phyloP scores from a whole-genome alignment of 2,113 vertebrate species.

The Malaclemys terrapin region DNA sequence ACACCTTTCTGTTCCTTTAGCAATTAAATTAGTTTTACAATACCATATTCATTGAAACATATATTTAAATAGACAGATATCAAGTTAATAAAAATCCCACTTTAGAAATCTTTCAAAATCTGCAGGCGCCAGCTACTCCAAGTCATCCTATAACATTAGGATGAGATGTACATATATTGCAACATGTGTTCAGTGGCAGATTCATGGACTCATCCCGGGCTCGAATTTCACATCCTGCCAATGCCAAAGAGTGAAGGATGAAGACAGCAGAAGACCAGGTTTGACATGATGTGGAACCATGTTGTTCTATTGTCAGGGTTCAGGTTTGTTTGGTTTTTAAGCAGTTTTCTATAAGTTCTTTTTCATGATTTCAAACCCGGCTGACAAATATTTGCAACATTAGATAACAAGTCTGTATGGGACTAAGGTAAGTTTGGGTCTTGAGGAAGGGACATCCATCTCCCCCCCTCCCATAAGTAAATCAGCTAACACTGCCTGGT shows the following conservation, averaged over 20 bases:
- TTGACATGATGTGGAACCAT: not conserved
- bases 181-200: constrained; percentile 65
- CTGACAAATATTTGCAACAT: not conserved
- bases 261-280: constrained; percentile 41
- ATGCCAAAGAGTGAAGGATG: constrained; percentile 55
- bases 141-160: constrained; percentile 53
- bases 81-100: constrained; percentile 34
- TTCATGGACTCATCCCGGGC: constrained; percentile 51
- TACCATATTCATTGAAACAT: constrained; percentile 28
- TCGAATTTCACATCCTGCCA: constrained; percentile 22
- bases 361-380: not conserved
- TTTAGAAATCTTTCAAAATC: constrained; percentile 59
- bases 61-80: constrained; percentile 60
- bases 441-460: not conserved
- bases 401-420: constrained; percentile 10
- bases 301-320: constrained; percentile 5
- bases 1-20: constrained; percentile 49
- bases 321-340: not conserved
- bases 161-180: constrained; percentile 51
- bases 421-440: constrained; percentile 8
- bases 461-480: not conserved
- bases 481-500: not conserved
- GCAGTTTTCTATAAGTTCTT: constrained; percentile 15
- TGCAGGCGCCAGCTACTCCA: constrained; percentile 57
- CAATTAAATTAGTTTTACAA: constrained; percentile 61